Percentiles rank a stretch among this genome's conserved stretches.
phyloP scores from a whole-genome alignment of 2,797 vertebrate genomes.

The Arrhamphus sclerolepis region DNA sequence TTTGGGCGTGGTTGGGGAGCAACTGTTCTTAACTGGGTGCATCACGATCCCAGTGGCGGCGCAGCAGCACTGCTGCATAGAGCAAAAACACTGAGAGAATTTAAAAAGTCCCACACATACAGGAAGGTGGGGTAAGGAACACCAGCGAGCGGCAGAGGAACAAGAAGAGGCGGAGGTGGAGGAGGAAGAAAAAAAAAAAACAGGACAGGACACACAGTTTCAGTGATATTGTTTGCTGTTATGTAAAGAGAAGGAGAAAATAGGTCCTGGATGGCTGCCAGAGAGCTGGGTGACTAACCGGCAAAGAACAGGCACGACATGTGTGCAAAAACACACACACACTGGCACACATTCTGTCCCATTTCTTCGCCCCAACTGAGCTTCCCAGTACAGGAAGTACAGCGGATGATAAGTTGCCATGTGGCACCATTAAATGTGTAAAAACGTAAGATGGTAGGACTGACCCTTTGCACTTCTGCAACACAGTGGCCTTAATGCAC shows the following conservation, averaged over 20 bases:
- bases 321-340: conserved; percentile 43
- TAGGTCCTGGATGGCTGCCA: conserved; percentile 80
- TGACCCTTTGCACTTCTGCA: conserved; percentile 46
- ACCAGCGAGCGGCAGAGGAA: conserved; percentile 57
- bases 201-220: conserved; percentile 66
- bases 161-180: conserved; percentile 41
- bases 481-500: conserved; percentile 2
- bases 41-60: conserved; percentile 32
- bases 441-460: conserved; percentile 53
- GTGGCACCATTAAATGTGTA: conserved; percentile 52
- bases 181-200: conserved; percentile 49
- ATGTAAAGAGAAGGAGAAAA: conserved; percentile 84
- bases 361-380: conserved; percentile 73
- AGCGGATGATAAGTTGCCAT: conserved; percentile 60
- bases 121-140: conserved; percentile 41
- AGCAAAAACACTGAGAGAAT: conserved; percentile 32
- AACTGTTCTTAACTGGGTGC: conserved; percentile 45
- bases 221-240: conserved; percentile 72
- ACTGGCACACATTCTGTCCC: conserved; percentile 71
- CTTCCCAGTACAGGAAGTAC: conserved; percentile 76
- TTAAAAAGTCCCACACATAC: conserved; percentile 45
- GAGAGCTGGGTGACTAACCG: conserved; percentile 77
- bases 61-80: conserved; percentile 34
- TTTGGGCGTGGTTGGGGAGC: conserved; percentile 56
- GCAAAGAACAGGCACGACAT: conserved; percentile 69